These are phyloP conservation scores for Sphenopsis melanotis DNA, from an alignment of 2,797 vertebrate species.

Conservation along the genomic window DNA sequence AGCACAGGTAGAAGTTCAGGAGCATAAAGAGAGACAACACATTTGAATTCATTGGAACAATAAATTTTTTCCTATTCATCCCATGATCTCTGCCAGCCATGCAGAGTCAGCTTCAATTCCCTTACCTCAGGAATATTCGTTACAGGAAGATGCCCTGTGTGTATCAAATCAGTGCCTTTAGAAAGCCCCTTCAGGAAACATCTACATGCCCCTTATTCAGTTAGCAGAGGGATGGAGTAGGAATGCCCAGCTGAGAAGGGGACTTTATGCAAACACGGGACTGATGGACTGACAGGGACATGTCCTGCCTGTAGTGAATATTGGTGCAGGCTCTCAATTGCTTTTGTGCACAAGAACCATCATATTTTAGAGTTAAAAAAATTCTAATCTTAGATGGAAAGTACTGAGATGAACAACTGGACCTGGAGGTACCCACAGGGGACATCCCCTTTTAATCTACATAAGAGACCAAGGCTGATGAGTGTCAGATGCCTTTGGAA, in stretches of 20 bases:
- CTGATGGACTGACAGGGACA: not conserved
- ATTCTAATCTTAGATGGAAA: not conserved
- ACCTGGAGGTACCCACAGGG: not conserved
- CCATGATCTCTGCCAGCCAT: not conserved
- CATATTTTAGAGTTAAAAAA: not conserved
- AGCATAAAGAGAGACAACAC: not conserved
- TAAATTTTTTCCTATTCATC: not conserved
- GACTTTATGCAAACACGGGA: not conserved
- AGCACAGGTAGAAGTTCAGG: not conserved
- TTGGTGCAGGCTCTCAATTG: not conserved
- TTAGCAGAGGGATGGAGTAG: slow-evolving; percentile 6
- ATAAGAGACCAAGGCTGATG: not conserved
- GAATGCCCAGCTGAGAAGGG: not conserved
- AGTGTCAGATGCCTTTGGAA: not conserved
- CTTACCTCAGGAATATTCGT: not conserved
- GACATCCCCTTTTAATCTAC: not conserved
- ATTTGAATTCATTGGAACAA: not conserved
- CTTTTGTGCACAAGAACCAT: not conserved
- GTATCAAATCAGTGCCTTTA: slow-evolving; percentile 17
- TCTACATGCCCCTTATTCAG: not conserved
- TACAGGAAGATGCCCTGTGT: slow-evolving; percentile 11
- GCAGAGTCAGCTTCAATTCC: not conserved
- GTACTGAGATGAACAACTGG: not conserved
- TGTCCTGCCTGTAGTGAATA: not conserved
- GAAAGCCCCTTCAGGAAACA: slow-evolving; percentile 19